Conservation (phyloP, 2,113 vertebrate species). For the Fregata magnificens region DNA sequence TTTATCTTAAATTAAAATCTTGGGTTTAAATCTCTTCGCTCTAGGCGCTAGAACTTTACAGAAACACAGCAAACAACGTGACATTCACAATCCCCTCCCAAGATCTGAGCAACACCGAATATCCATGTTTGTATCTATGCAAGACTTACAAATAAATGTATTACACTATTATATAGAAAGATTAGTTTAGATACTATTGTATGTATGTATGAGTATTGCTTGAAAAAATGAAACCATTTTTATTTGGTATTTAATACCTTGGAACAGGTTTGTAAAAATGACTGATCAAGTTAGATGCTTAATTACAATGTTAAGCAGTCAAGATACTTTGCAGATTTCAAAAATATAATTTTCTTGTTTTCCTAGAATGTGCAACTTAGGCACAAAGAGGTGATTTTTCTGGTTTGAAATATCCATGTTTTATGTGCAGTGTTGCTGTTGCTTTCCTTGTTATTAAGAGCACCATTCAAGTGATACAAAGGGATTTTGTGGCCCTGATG, state of each 20-base stretch:
- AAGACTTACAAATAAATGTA: not conserved
- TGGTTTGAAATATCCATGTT: not conserved
- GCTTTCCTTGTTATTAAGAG: not conserved
- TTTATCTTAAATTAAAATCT: not conserved
- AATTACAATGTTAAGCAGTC: not conserved
- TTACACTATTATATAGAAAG: not conserved
- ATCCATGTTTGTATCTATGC: not conserved
- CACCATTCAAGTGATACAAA: not conserved
- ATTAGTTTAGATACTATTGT: not conserved
- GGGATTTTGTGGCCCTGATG: not conserved
- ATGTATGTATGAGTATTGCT: not conserved
- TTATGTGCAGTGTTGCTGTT: not conserved
- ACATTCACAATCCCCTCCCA: not conserved
- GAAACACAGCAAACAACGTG: not conserved
- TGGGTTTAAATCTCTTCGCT: not conserved
- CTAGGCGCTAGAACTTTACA: not conserved
- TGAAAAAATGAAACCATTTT: not conserved
- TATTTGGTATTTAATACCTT: not conserved
- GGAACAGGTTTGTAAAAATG: not conserved
- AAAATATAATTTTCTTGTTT: not conserved
- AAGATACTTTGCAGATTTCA: not conserved
- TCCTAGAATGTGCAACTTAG: not conserved
- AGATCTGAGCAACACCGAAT: not conserved
- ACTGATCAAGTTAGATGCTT: not conserved
- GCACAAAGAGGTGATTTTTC: not conserved